Evolutionary conservation across 2,888 invertebrate genomes (phyloP).

Genomic region (Pachydiplax longipennis): DNA sequence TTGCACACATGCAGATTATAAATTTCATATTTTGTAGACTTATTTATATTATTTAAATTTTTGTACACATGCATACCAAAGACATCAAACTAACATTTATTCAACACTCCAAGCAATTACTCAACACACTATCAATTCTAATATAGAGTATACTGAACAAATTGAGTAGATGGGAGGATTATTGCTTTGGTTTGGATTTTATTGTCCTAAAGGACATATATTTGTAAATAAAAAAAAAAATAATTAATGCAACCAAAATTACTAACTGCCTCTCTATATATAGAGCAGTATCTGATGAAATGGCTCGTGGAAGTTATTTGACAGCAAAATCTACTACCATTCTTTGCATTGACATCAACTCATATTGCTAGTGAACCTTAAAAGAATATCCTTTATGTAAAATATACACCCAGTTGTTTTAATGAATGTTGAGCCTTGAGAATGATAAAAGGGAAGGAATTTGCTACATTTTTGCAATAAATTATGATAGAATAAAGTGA

Average conservation of each 20-base stretch:
- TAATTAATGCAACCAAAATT: background rate
- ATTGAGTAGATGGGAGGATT: conserved; percentile 22
- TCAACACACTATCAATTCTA: conserved; percentile 5
- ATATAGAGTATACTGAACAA: background rate
- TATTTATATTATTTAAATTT: conserved; percentile 31
- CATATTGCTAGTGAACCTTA: no score
- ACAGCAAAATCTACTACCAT: background rate
- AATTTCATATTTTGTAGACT: background rate
- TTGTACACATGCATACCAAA: conserved; percentile 23
- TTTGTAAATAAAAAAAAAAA: background rate
- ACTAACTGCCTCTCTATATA: background rate
- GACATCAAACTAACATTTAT: conserved; percentile 28
- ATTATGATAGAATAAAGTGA: background rate
- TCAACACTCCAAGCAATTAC: conserved; percentile 18
- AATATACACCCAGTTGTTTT: no score
- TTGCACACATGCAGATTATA: conserved; percentile 8
- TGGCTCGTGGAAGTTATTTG: background rate
- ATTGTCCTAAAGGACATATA: no score
- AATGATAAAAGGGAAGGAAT: no score
- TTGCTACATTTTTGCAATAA: no score
- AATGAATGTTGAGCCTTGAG: no score
- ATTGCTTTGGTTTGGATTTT: conserved; percentile 22
- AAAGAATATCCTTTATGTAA: no score
- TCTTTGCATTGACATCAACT: no score
- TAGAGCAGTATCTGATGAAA: background rate